Evolutionary conservation across 2,888 invertebrate species (phyloP), one percentile per base, ranked within the genome.

Genomic region (Megastigmus dorsalis): DNA sequence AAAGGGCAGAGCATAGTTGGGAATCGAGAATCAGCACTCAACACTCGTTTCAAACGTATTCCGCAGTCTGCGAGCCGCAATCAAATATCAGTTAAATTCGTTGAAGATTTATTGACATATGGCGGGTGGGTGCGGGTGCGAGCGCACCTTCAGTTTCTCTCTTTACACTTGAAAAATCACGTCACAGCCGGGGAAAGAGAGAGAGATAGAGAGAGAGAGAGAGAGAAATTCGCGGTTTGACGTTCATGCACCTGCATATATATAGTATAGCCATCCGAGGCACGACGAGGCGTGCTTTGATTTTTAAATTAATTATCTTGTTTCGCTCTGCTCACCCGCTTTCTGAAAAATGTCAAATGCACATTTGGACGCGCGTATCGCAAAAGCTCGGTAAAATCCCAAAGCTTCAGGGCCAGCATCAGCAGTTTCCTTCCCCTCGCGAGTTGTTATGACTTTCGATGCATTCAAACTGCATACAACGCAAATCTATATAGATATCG

Each of bases 251-350:
- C 36, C 38, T 57, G 45, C 28, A 55, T 48, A 45, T n/a, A n/a
- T n/a, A n/a, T n/a, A n/a, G n/a, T n/a, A n/a, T n/a, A n/a, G n/a
- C 54, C 23, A n/a, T 26, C 52, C 20, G 13, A 48, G n/a, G n/a
- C n/a, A 63, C 48, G 20, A 18, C 54, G 26, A 48, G 3, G 36
- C 63, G 28, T 71, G 65, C 48, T 65, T 65, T 71, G 63, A 71
- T 65, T 71, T 71, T 71, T 71, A 71, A 71, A 65, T 65, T 65
- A 71, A 71, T 71, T 71, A 71, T 65, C 65, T 71, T 65, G 63
- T 65, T 57, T 50, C 41, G 36, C 65, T n/a, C n/a, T 30, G 63
- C 59, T 72, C 23, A 10, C 50, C n/a, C 50, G 63, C 36, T 57
- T 43, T 30, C 45, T 65, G 59, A 72, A 72, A 72, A 65, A 72